A percentile compares a stretch with the other conserved stretches of the same genome.
Evolutionary conservation across 2,113 vertebrate species (phyloP).

Genomic region (Callospermophilus lateralis): DNA sequence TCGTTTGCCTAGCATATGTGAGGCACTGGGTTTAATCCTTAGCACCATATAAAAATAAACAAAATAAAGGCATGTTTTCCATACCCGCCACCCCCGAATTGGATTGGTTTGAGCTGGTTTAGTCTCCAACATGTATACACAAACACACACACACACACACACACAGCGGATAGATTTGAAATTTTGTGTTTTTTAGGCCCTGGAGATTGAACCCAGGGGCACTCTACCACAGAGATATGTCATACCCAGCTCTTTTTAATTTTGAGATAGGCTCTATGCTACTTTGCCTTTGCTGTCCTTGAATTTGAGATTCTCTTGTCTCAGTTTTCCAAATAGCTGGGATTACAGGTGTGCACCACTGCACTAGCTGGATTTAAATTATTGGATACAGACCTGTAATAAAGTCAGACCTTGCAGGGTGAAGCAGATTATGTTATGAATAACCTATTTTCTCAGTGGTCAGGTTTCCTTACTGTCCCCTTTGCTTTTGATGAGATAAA

Average conservation of each 20-base stretch:
- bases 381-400: conserved; percentile 8
- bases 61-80: too few relatives aligned
- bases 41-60: too few relatives aligned
- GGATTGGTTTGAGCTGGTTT: neutral
- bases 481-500: neutral
- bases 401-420: conserved; percentile 2
- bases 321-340: neutral
- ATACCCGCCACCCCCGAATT: neutral
- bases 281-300: neutral
- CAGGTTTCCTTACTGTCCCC: neutral
- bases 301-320: neutral
- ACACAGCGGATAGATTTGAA: too few relatives aligned
- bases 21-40: too few relatives aligned
- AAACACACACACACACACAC: too few relatives aligned
- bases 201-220: neutral
- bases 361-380: neutral
- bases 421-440: neutral
- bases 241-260: neutral
- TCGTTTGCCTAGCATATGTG: too few relatives aligned
- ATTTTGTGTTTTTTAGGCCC: neutral
- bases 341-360: neutral
- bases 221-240: neutral
- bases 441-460: neutral
- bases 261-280: neutral
- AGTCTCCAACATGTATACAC: too few relatives aligned